These are phyloP conservation scores for Lasioglossum figueresi DNA, from an alignment of 2,888 invertebrate species.

Conservation along the genomic window DNA sequence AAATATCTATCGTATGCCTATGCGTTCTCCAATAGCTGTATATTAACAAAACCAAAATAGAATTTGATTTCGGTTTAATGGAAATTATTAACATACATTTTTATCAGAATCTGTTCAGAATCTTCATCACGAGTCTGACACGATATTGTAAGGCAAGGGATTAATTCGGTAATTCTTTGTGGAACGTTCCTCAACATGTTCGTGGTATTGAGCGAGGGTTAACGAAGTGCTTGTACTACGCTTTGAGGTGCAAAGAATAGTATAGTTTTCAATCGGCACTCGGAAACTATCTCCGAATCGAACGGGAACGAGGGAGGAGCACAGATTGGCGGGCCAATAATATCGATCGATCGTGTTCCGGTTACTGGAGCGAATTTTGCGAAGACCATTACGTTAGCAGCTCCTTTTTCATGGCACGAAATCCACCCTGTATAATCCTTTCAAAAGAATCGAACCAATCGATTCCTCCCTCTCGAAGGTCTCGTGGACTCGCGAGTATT, in stretches of 20 bases:
- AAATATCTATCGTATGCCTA: too few species aligned
- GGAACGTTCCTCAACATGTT: background rate
- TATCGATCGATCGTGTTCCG: background rate
- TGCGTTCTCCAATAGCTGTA: too few species aligned
- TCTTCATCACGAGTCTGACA: too few species aligned
- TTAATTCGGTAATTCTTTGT: too few species aligned
- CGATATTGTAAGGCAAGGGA: too few species aligned
- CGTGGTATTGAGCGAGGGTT: background rate
- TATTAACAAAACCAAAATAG: too few species aligned
- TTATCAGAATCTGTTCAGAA: too few species aligned
- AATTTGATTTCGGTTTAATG: too few species aligned
- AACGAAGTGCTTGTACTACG: background rate
- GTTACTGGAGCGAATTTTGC: background rate
- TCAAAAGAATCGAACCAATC: background rate
- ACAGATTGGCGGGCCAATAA: background rate
- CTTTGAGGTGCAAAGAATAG: background rate
- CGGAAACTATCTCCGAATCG: background rate
- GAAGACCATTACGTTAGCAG: background rate
- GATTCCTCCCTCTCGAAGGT: background rate
- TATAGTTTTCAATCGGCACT: background rate
- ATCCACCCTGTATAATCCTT: background rate
- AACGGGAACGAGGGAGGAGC: background rate
- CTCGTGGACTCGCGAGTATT: background rate
- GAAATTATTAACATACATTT: too few species aligned
- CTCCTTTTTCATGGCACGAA: background rate